phyloP scores from a whole-genome alignment of 2,888 invertebrate species.

The Melanostoma mellinum region DNA sequence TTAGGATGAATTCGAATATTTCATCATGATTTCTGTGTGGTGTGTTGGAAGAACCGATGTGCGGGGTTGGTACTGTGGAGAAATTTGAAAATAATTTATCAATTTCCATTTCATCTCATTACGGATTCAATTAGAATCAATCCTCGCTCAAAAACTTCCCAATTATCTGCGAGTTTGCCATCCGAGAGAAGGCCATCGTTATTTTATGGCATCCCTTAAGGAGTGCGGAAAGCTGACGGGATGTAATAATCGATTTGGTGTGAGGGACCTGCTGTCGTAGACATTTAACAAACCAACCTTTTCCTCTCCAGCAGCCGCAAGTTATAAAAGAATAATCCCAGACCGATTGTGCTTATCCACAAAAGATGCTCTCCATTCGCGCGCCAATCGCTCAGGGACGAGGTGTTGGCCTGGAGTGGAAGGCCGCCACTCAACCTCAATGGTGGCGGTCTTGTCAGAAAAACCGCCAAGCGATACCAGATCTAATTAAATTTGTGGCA shows the following conservation, averaged over 20 bases:
- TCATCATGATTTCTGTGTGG: no score
- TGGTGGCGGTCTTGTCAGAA: constrained; percentile 59
- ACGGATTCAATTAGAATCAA: constrained; percentile 71
- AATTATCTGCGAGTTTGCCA: constrained; percentile 47
- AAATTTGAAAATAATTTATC: constrained; percentile 68
- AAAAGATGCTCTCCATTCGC: constrained; percentile 14
- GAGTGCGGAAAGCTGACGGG: constrained; percentile 3
- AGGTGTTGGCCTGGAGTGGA: constrained; percentile 55
- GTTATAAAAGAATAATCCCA: constrained; percentile 23
- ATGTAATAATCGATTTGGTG: neutral
- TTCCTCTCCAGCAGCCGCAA: neutral
- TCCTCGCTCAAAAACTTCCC: constrained; percentile 66
- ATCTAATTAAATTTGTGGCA: constrained; percentile 70
- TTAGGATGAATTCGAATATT: neutral
- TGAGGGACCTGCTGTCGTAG: constrained; percentile 29
- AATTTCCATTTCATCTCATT: constrained; percentile 71
- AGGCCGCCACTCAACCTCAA: constrained; percentile 41
- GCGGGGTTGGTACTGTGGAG: neutral
- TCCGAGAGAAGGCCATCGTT: neutral
- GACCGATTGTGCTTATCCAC: constrained; percentile 47
- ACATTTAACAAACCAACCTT: neutral
- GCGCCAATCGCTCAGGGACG: neutral
- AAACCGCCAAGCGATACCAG: constrained; percentile 65
- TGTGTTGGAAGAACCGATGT: no score
- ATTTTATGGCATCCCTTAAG: neutral